Evolutionary conservation across 2,113 vertebrate species (phyloP).

Genomic region (Ophiodon elongatus): DNA sequence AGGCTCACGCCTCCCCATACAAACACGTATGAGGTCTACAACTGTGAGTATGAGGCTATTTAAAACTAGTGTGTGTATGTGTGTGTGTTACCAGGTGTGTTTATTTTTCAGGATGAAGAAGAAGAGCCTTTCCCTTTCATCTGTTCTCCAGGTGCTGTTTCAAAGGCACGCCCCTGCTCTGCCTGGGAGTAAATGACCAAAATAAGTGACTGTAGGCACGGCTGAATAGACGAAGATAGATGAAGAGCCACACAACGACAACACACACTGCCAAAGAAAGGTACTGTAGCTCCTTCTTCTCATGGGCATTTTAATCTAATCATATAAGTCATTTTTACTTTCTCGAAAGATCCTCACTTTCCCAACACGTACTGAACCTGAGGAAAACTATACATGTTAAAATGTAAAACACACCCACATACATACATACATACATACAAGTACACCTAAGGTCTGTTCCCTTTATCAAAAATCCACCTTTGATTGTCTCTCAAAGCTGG

Average conservation of each 20-base stretch:
- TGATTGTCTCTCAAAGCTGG: slow-evolving; percentile 74
- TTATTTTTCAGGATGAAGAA: slow-evolving; percentile 50
- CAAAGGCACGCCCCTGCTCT: slow-evolving; percentile 78
- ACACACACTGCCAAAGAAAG: slow-evolving; percentile 17
- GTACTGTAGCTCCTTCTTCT: slow-evolving; percentile 17
- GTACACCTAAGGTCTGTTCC: slow-evolving; percentile 38
- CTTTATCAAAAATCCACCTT: slow-evolving; percentile 50
- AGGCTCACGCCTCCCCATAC: background rate
- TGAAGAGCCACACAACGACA: slow-evolving; percentile 58
- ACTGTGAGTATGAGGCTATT: slow-evolving; percentile 15
- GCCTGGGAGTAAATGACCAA: slow-evolving; percentile 70
- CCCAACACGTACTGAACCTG: slow-evolving; percentile 60
- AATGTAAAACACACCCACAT: background rate
- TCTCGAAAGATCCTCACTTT: slow-evolving; percentile 29
- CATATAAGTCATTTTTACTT: background rate
- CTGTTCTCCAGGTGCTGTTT: slow-evolving; percentile 62
- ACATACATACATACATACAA: background rate
- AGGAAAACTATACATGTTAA: slow-evolving; percentile 57
- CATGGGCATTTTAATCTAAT: background rate
- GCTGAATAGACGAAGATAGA: slow-evolving; percentile 68
- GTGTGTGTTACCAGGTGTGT: slow-evolving; percentile 44
- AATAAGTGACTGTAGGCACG: slow-evolving; percentile 72
- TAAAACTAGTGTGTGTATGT: slow-evolving; percentile 33
- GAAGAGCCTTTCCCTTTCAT: slow-evolving; percentile 53
- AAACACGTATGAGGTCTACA: slow-evolving; percentile 4